These are phyloP conservation scores for Ischnus inquisitorius DNA, from an alignment of 2,888 invertebrate species.

Conservation along the genomic window DNA sequence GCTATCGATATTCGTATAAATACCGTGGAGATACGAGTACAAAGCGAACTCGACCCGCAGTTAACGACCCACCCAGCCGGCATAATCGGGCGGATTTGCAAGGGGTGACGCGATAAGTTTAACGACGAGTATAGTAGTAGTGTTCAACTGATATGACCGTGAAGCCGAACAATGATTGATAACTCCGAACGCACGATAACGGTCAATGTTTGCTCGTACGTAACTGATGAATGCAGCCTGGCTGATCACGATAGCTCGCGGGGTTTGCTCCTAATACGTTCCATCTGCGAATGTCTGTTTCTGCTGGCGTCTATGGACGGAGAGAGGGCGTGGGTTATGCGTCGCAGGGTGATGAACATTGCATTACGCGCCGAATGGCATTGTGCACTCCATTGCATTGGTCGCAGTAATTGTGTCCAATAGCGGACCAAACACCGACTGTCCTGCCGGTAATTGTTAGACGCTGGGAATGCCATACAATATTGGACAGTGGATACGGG, in stretches of 20 bases:
- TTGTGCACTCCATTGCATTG: not conserved
- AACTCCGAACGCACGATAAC: constrained; percentile 53
- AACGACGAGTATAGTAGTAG: not conserved
- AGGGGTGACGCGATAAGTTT: not conserved
- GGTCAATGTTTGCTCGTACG: constrained; percentile 54
- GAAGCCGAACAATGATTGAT: constrained; percentile 60
- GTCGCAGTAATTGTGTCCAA: constrained; percentile 1
- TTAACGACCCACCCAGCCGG: not conserved
- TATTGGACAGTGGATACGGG: constrained; percentile 11
- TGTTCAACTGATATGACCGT: constrained; percentile 44
- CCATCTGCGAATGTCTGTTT: not conserved
- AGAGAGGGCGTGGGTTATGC: not conserved
- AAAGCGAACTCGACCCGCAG: not conserved
- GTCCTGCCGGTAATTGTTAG: constrained; percentile 40
- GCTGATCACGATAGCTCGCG: constrained; percentile 50
- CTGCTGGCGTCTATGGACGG: not conserved
- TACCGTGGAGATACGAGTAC: not conserved
- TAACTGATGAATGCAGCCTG: constrained; percentile 57
- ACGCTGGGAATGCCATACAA: not conserved
- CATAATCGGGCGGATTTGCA: constrained; percentile 13
- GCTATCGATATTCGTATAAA: not conserved
- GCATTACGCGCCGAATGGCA: not conserved
- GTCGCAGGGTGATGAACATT: constrained; percentile 11
- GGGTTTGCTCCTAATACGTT: constrained; percentile 2
- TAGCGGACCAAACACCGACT: constrained; percentile 1